These are phyloP conservation scores for Trinorchestia longiramus DNA, from an alignment of 1,140 invertebrate genomes.

Conservation along the genomic window DNA sequence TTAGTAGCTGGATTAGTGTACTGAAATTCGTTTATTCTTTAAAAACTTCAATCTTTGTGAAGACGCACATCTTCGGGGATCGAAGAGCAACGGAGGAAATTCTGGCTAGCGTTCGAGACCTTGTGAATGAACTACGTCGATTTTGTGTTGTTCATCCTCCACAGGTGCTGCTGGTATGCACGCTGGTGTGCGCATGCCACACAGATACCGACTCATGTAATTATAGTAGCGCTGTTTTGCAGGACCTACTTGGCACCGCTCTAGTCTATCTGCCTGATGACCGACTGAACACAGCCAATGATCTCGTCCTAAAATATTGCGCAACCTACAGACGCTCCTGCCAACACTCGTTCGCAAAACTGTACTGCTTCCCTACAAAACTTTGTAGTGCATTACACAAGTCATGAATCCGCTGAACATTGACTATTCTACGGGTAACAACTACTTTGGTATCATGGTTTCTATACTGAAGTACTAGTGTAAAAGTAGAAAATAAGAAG, in stretches of 20 bases:
- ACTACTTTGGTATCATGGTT: background rate
- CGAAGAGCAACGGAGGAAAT: background rate
- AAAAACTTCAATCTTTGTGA: background rate
- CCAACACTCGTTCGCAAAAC: background rate
- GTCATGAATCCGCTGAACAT: background rate
- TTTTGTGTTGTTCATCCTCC: background rate
- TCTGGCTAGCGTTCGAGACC: background rate
- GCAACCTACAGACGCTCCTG: background rate
- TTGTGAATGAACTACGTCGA: background rate
- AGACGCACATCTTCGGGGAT: background rate
- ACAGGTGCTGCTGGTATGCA: background rate
- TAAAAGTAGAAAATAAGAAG: background rate
- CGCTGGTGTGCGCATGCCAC: background rate
- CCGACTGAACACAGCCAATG: background rate
- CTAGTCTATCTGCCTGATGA: background rate
- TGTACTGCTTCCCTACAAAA: background rate
- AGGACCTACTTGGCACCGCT: background rate
- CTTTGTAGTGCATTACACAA: background rate
- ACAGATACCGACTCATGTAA: background rate
- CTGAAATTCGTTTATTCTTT: too few relatives aligned
- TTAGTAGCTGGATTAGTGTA: background rate
- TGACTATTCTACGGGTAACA: background rate
- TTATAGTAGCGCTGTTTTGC: slow-evolving; percentile 10
- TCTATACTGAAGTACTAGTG: background rate
- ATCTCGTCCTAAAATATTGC: background rate